Evolutionary conservation across 2,113 vertebrate genomes (phyloP).

Genomic region (Rhipidura dahli): DNA sequence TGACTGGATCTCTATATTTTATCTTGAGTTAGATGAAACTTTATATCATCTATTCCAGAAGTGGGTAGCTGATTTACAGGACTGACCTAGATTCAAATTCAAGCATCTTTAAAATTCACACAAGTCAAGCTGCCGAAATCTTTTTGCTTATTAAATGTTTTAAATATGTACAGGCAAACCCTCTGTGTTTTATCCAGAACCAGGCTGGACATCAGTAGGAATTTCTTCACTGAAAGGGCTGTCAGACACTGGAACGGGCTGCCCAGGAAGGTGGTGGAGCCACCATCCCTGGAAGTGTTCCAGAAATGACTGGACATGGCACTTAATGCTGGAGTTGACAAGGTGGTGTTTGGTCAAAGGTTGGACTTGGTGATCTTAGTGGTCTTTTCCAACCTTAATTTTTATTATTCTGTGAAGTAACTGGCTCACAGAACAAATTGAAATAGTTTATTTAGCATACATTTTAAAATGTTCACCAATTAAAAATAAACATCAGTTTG

Average conservation of each 20-base stretch:
- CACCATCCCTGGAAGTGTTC: background rate
- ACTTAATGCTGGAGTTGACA: background rate
- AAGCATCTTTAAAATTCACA: background rate
- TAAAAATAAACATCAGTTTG: background rate
- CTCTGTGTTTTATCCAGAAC: background rate
- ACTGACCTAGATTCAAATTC: background rate
- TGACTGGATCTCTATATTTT: background rate
- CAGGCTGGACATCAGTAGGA: background rate
- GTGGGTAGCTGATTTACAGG: background rate
- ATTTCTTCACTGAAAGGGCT: background rate
- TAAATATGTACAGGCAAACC: background rate
- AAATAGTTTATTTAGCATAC: background rate
- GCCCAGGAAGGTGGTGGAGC: background rate
- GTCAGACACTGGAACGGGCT: background rate
- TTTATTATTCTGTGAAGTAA: background rate
- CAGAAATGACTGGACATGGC: background rate
- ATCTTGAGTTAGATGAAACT: background rate
- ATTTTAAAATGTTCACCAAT: background rate
- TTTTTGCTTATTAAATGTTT: background rate
- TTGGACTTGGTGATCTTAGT: background rate
- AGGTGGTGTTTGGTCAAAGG: background rate
- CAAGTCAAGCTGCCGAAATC: background rate
- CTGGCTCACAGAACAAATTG: background rate
- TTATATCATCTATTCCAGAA: background rate
- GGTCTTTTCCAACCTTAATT: background rate